Base-by-base conservation (phyloP, 2,888 invertebrate species). In the Phortica magna region DNA sequence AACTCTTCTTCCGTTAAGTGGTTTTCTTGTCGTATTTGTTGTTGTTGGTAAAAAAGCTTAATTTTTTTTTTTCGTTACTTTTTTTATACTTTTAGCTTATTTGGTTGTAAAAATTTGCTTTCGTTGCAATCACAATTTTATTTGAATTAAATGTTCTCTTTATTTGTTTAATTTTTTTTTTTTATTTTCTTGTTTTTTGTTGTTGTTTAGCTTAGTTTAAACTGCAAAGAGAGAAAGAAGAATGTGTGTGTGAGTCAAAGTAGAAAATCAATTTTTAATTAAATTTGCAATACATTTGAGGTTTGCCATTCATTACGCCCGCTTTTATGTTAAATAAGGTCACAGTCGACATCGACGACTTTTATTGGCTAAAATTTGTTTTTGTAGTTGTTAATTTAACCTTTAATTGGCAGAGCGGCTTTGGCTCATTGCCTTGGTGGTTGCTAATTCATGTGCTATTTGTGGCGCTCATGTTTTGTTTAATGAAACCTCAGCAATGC, bases 251-350 rank as follows among this genome's bases (percentile, higher is more conserved):
- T 41, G 7, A 67, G 41, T 59, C 19, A 67, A 79, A 77, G 41
- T 76, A 79, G 77, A 76, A 88, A 87, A 88, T 83, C 83, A 85
- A 88, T 88, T 87, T 85, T 85, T 85, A 85, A 85, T 85, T 85
- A 48, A 88, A 88, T 85, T 85, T 84, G 78, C 80, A 78, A 17
- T n/a, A n/a, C 14, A 65, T 22, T 73, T 73, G 7, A 12, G 57
- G 17, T 9, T 48, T 73, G 61, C 10, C 42, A 64, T 14, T 31
- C n/a, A 17, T 19, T 19, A 19, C 9, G 17, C 17, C 14, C 17
- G 7, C 19, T 22, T 19, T 61, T 0, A 22, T 9, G 22, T 12
- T 14, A 39, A 41, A 67, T 41, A 67, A 67, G 67, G 67, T 67
- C 67, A 61, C 42, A 71, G 72, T 55, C n/a, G 65, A 55, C n/a